A percentile compares a stretch with the other conserved stretches of the same genome.
Conservation (phyloP, 2,113 vertebrate species). For the Fukomys damarensis region DNA sequence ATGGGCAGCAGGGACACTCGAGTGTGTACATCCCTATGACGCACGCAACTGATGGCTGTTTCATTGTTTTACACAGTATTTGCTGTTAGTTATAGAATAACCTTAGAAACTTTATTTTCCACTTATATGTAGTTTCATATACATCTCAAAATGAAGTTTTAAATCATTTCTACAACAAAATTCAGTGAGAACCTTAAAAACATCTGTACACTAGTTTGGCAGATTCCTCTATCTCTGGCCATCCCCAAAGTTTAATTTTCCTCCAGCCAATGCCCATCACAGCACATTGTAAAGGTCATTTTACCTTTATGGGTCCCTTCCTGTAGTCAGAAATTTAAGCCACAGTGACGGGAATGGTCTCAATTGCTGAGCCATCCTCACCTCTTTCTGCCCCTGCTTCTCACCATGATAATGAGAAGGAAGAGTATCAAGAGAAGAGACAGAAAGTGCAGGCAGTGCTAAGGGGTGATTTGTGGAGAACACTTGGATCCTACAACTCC, state of each 20-base stretch:
- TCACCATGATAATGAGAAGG: background rate
- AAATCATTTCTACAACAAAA: constrained; percentile 2
- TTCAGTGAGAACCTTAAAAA: background rate
- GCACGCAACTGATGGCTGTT: fast-evolving
- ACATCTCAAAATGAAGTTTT: background rate
- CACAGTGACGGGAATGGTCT: background rate
- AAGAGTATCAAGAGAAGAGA: background rate
- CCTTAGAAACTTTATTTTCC: background rate
- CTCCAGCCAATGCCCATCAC: background rate
- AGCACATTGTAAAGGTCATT: background rate
- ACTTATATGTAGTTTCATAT: background rate
- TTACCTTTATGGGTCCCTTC: background rate
- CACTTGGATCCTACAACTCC: background rate
- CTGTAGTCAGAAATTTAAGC: background rate
- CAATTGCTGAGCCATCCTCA: background rate
- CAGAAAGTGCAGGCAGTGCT: background rate
- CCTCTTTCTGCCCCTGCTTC: background rate
- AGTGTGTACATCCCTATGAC: fast-evolving
- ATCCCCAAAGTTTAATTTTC: background rate
- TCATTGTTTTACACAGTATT: background rate
- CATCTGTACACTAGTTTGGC: background rate
- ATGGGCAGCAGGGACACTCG: background rate
- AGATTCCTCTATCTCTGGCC: background rate
- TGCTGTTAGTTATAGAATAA: background rate
- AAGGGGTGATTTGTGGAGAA: background rate